Conservation (phyloP, 2,113 vertebrate species). For the Eublepharis macularius region DNA sequence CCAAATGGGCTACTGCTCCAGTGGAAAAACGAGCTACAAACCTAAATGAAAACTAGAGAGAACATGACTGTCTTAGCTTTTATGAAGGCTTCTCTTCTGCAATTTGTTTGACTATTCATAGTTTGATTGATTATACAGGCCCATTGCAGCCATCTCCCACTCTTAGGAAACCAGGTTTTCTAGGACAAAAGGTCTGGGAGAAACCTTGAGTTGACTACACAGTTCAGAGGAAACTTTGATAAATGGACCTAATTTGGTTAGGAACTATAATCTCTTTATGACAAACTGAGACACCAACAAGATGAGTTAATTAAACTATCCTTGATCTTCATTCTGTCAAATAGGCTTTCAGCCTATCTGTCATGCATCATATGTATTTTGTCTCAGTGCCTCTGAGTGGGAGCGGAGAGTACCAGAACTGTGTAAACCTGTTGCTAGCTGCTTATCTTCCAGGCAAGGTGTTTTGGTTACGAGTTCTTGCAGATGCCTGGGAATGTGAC, state of each 20-base stretch:
- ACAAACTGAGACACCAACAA: neutral
- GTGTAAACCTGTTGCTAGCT: too few relatives aligned
- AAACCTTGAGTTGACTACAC: neutral
- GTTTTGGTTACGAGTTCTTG: too few relatives aligned
- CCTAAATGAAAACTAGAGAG: constrained; percentile 2
- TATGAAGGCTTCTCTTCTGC: neutral
- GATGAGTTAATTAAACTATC: neutral
- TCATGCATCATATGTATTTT: too few relatives aligned
- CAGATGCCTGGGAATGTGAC: too few relatives aligned
- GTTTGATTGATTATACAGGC: neutral
- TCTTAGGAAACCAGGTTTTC: neutral
- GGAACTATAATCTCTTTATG: neutral
- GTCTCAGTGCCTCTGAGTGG: too few relatives aligned
- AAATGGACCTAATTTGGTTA: neutral
- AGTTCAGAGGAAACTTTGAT: neutral
- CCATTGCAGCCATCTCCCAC: too few relatives aligned
- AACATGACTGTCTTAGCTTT: neutral
- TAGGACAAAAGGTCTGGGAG: neutral
- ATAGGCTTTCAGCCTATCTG: too few relatives aligned
- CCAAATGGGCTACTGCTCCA: neutral
- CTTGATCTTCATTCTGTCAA: neutral
- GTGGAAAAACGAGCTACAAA: constrained; percentile 27
- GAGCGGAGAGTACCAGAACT: too few relatives aligned
- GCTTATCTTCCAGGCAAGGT: too few relatives aligned
- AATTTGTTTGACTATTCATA: neutral